Percentiles rank a stretch among this genome's conserved stretches.
Evolutionary conservation across 2,888 invertebrate species (phyloP).

Genomic region (Hydroisotoma schaefferi): DNA sequence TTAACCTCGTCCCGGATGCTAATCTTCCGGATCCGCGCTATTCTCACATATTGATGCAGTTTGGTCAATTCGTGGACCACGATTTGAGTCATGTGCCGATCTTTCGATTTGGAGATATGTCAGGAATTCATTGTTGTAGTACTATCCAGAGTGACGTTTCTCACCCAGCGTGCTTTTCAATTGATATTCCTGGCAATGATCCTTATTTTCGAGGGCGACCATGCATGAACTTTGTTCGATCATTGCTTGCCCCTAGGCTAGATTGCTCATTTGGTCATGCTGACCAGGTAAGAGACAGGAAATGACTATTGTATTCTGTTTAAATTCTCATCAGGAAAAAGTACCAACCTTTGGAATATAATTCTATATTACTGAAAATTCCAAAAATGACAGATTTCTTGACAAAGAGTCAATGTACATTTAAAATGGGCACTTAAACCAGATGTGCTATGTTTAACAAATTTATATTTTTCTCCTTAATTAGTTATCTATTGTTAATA

Average conservation of each 20-base stretch:
- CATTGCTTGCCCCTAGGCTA: conserved; percentile 64
- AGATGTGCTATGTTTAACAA: neutral
- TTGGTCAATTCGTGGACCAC: conserved; percentile 49
- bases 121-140: conserved; percentile 40
- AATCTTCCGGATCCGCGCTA: conserved; percentile 45
- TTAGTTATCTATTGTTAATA: conserved; percentile 50
- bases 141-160: conserved; percentile 6
- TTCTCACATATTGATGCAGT: conserved; percentile 47
- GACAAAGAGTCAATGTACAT: no score
- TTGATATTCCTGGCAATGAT: conserved; percentile 61
- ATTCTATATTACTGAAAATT: no score
- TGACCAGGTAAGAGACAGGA: conserved; percentile 63
- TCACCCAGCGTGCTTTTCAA: conserved; percentile 67
- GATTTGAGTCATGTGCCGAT: conserved; percentile 48
- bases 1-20: conserved; percentile 49
- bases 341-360: no score
- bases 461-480: no score
- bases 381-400: no score
- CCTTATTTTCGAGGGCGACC: conserved; percentile 59
- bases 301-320: no score
- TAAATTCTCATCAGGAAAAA: no score
- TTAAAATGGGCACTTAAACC: neutral
- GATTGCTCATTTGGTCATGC: conserved; percentile 63
- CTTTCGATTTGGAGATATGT: conserved; percentile 42
- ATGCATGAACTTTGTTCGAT: conserved; percentile 72